Evolutionary conservation across 2,797 vertebrate genomes (phyloP).

Genomic region (Psittacula echo): DNA sequence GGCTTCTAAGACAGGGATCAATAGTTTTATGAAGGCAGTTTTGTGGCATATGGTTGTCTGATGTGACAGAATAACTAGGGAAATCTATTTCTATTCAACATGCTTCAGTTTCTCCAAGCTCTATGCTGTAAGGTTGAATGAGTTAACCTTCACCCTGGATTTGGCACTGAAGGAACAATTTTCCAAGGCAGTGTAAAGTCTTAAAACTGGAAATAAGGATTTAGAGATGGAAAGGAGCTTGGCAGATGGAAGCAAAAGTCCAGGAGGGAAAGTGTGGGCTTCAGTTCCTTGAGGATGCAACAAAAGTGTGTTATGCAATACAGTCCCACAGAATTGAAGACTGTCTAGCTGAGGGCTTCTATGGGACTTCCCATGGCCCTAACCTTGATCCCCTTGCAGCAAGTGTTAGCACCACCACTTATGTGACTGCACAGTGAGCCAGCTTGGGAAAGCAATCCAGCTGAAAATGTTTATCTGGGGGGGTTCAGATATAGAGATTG

Average conservation of each 20-base stretch:
- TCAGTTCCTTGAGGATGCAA: not conserved
- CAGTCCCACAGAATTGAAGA: not conserved
- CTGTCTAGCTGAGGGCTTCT: not conserved
- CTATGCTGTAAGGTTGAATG: not conserved
- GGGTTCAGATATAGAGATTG: not conserved
- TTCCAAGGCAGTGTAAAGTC: not conserved
- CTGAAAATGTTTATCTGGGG: rapidly evolving
- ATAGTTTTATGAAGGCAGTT: constrained; percentile 6
- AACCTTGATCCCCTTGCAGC: not conserved
- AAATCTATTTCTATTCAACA: constrained; percentile 5
- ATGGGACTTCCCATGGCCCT: not conserved
- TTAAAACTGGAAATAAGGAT: not conserved
- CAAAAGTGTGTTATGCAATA: not conserved
- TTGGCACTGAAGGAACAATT: not conserved
- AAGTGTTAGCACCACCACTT: not conserved
- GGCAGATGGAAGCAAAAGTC: not conserved
- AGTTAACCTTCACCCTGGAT: not conserved
- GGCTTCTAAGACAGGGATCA: not conserved
- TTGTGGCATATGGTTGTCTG: not conserved
- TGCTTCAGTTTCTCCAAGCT: not conserved
- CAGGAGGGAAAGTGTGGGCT: rapidly evolving
- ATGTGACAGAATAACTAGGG: not conserved
- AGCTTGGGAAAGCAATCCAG: rapidly evolving
- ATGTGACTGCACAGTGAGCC: not conserved
- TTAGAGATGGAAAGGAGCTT: not conserved